Percentiles rank a stretch among this genome's conserved stretches.
Evolutionary conservation across 2,797 vertebrate species (phyloP).

Genomic region (Acanthurus lineatus): DNA sequence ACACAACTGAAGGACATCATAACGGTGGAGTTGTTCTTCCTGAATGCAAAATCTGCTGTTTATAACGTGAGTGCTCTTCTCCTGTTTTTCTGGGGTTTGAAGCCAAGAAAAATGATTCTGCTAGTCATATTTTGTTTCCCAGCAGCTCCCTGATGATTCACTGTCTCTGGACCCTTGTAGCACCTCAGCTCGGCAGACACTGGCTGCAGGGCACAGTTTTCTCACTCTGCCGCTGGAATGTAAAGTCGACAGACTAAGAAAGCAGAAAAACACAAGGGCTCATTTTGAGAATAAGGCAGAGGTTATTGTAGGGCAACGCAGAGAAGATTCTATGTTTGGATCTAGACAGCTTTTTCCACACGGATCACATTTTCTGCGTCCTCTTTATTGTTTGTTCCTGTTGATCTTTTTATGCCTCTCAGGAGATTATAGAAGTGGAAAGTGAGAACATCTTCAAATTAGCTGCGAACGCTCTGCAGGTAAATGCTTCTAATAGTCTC

Average conservation of each 20-base stretch:
- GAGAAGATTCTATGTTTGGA: conserved; percentile 40
- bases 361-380: conserved; percentile 31
- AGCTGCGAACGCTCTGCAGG: conserved; percentile 95
- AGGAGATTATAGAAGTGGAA: conserved; percentile 96
- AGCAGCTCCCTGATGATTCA: conserved; percentile 72
- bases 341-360: conserved; percentile 20
- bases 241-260: conserved; percentile 50
- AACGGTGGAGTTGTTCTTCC: conserved; percentile 96
- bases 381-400: conserved; percentile 1
- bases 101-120: conserved; percentile 26
- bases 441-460: conserved; percentile 96
- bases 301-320: conserved; percentile 46
- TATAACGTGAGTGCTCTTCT: conserved; percentile 89
- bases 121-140: conserved; percentile 9
- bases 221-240: conserved; percentile 70
- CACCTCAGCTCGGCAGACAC: conserved; percentile 57
- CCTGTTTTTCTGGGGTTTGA: conserved; percentile 23
- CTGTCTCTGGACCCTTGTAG: conserved; percentile 60
- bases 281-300: conserved; percentile 43
- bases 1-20: conserved; percentile 96
- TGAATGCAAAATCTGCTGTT: conserved; percentile 95
- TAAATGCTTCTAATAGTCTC: conserved; percentile 73
- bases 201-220: conserved; percentile 68
- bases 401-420: conserved; percentile 51
- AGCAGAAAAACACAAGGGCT: conserved; percentile 37